Evolutionary conservation across 2,797 vertebrate species (phyloP).

Genomic region (Rhinichthys osculus): DNA sequence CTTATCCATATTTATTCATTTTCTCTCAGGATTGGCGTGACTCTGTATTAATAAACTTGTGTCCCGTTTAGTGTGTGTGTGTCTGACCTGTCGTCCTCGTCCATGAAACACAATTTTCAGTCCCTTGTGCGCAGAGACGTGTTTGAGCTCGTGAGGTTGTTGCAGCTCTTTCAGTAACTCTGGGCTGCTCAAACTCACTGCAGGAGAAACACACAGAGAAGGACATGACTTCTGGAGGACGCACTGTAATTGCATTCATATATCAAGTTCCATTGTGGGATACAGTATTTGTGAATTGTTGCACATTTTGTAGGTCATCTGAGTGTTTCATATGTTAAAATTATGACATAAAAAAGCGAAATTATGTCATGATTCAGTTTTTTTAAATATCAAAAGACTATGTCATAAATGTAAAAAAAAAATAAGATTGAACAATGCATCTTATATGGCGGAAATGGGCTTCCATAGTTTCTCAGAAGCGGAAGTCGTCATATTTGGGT

Average conservation of each 20-base stretch:
- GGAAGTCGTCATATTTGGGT: neutral
- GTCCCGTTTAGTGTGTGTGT: neutral
- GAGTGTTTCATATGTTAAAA: no score
- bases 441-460: no score
- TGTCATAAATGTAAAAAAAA: no score
- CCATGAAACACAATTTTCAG: slow-evolving; percentile 59
- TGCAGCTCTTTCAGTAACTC: slow-evolving; percentile 60
- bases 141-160: slow-evolving; percentile 54
- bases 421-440: no score
- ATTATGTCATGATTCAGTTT: neutral
- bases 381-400: no score
- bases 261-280: neutral
- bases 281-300: neutral
- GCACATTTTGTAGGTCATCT: neutral
- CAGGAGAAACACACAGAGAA: neutral
- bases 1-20: neutral
- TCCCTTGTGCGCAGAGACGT: slow-evolving; percentile 45
- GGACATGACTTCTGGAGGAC: neutral
- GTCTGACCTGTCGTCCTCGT: slow-evolving; percentile 54
- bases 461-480: neutral
- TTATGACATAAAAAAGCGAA: neutral
- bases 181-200: slow-evolving; percentile 59
- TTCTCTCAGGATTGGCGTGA: neutral
- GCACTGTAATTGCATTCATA: neutral
- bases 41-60: neutral